These are phyloP conservation scores for Corythucha ciliata DNA, from an alignment of 2,888 invertebrate species.

Conservation along the genomic window DNA sequence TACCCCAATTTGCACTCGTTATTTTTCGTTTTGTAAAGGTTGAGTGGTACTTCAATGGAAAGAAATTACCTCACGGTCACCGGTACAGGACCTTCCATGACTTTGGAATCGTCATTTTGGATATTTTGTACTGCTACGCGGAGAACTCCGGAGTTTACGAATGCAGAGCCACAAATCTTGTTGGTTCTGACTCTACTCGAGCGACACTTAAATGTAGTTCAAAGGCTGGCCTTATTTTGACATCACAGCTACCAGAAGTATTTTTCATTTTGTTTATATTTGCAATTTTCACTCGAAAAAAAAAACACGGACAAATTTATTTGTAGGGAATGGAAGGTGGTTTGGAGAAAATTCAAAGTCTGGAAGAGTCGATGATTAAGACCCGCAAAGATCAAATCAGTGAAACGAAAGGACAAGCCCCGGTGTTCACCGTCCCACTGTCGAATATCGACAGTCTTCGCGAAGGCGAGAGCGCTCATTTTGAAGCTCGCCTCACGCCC, in stretches of 20 bases:
- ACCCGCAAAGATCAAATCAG: slow-evolving; percentile 60
- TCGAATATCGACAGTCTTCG: slow-evolving; percentile 77
- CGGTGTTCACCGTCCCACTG: slow-evolving; percentile 80
- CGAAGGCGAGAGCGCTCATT: slow-evolving; percentile 86
- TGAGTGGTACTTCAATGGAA: slow-evolving; percentile 91
- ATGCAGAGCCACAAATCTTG: slow-evolving; percentile 84
- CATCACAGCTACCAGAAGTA: slow-evolving; percentile 84
- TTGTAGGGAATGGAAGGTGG: slow-evolving; percentile 85
- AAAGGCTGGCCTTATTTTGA: slow-evolving; percentile 79
- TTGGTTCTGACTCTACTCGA: slow-evolving; percentile 77
- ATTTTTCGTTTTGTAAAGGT: slow-evolving; percentile 41
- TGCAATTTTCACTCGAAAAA: not conserved
- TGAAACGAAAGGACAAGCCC: slow-evolving; percentile 73
- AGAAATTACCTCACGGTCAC: slow-evolving; percentile 86
- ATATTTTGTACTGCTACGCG: slow-evolving; percentile 91
- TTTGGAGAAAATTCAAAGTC: slow-evolving; percentile 80
- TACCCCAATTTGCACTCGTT: no score
- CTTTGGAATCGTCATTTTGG: slow-evolving; percentile 91
- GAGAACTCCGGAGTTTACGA: slow-evolving; percentile 92
- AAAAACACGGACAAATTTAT: not conserved
- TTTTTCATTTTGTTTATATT: slow-evolving; percentile 28
- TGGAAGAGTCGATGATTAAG: slow-evolving; percentile 81
- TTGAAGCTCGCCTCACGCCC: slow-evolving; percentile 79
- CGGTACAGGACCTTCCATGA: slow-evolving; percentile 96
- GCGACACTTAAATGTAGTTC: slow-evolving; percentile 78